Percentiles rank a stretch among this genome's conserved stretches.
phyloP scores from a whole-genome alignment of 2,797 vertebrate genomes.

The Alfaro cultratus region DNA sequence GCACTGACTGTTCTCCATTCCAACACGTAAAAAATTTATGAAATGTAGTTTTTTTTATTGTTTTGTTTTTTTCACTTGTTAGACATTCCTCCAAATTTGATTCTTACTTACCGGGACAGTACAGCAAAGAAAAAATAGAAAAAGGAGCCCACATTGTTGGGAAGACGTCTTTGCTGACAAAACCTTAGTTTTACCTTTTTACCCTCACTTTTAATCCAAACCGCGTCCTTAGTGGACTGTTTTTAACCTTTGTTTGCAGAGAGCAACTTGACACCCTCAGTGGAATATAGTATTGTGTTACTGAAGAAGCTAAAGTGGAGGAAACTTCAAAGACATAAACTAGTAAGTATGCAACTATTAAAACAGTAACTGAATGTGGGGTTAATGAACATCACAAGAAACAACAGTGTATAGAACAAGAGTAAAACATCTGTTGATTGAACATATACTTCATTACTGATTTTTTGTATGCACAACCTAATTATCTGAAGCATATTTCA shows the following conservation, averaged over 20 bases:
- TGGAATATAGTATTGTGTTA: conserved; percentile 25
- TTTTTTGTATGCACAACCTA: background rate
- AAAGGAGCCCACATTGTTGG: conserved; percentile 22
- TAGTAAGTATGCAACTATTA: background rate
- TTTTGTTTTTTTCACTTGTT: background rate
- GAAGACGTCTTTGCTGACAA: conserved; percentile 1
- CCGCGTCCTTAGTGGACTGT: conserved; percentile 47
- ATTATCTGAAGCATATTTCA: background rate
- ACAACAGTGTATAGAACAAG: background rate
- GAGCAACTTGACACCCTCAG: conserved; percentile 20
- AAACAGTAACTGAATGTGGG: background rate
- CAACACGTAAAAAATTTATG: background rate
- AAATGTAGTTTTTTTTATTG: background rate
- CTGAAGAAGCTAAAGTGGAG: conserved; percentile 24
- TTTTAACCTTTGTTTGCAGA: conserved; percentile 39
- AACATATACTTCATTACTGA: background rate
- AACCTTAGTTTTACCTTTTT: conserved; percentile 36
- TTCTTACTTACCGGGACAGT: background rate
- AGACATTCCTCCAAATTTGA: background rate
- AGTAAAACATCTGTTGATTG: background rate
- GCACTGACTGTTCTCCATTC: background rate
- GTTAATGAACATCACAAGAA: conserved; percentile 3
- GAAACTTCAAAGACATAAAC: conserved; percentile 14
- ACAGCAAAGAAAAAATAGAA: conserved; percentile 17
- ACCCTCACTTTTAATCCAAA: conserved; percentile 38